Evolutionary conservation across 37 sponge, comb jelly and placozoan genomes (phyloP), one percentile per base, ranked within the genome.

Genomic region (Agelas oroides): DNA sequence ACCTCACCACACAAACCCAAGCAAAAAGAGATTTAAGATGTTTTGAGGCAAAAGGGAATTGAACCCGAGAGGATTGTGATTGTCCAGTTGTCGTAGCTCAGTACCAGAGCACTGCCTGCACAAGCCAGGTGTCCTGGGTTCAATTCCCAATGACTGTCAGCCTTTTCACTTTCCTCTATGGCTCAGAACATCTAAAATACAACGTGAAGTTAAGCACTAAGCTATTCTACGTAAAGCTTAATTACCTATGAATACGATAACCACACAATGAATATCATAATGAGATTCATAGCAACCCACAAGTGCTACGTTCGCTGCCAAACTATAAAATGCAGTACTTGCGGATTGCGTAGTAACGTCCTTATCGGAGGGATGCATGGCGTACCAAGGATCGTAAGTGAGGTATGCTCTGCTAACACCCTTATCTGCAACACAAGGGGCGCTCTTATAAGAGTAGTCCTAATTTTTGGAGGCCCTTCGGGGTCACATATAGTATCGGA

Each of bases 341-440:
- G 3, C 3, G 31, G 28, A 23, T 32, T 23, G 13, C 53, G 33
- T 8, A 24, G 36, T 46, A 87, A 2, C 77, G 88, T 87, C 88
- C 88, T 87, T 87, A 87, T 87, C 74, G 32, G 88, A 87, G 88
- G 88, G 76, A 31, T 75, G 88, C 87, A 67, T 67, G 61, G 65
- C 88, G 80, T 54, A 31, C 56, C 88, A 74, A 38, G 59, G 88
- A 87, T 87, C 88, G 15, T 14, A 63, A 78, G 88, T 87, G 88
- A 87, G 88, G 56, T 17, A 28, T 87, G 88, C 75, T 71, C 68
- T 87, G 88, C 88, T 87, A 59, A 66, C 88, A 80, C 88, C 88
- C 68, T 25, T 53, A 46, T 63, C 41, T 68, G 3, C 68, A 87
- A 73, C 75, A 81, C 88, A 80, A 1, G 46, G 72, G 58, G 74